phyloP scores from a whole-genome alignment of 2,113 vertebrate species.

The Chrysochloris asiatica region DNA sequence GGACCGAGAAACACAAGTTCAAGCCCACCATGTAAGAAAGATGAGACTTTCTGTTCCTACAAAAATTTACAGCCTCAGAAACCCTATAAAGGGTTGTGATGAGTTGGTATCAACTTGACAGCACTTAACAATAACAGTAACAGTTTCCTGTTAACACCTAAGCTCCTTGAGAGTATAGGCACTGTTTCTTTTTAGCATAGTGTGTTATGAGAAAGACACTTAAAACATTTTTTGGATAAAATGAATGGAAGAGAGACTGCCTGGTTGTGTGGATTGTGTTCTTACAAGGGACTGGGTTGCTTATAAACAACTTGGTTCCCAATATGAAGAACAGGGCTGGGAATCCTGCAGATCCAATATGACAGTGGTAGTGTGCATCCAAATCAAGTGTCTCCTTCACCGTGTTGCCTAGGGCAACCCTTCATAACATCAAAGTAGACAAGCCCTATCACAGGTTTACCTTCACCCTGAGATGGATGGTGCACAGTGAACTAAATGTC shows the following conservation, averaged over 20 bases:
- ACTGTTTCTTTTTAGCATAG: not conserved
- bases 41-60: too few relatives aligned
- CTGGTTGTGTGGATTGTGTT: not conserved
- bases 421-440: not conserved
- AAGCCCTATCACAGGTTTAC: too few relatives aligned
- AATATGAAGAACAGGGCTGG: not conserved
- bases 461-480: not conserved
- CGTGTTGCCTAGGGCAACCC: rapidly evolving
- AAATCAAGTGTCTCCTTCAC: not conserved
- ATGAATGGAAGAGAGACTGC: not conserved
- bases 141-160: too few relatives aligned
- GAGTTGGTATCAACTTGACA: too few relatives aligned
- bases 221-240: not conserved
- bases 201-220: not conserved
- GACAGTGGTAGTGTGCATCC: not conserved
- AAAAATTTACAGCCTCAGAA: too few relatives aligned
- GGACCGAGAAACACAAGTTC: too few relatives aligned
- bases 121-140: too few relatives aligned
- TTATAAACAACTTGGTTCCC: not conserved
- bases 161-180: not conserved
- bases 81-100: too few relatives aligned
- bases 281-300: not conserved
- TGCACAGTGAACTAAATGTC: not conserved
- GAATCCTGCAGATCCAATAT: not conserved
- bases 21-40: too few relatives aligned